phyloP scores from a whole-genome alignment of 2,888 invertebrate genomes.

The Tinea pellionella region DNA sequence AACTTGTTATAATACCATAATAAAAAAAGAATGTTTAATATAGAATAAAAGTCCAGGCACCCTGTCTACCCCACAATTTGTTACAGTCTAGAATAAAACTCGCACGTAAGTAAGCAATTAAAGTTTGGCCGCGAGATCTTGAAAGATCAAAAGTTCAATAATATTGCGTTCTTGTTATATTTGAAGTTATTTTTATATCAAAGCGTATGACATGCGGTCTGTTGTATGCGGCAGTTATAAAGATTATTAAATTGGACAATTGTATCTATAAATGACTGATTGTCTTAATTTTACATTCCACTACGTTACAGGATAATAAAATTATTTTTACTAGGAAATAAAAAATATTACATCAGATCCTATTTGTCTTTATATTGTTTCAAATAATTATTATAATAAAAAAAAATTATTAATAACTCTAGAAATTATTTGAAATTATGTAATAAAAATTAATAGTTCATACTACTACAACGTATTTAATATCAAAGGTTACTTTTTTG shows the following conservation, averaged over 20 bases:
- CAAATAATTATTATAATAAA: no score
- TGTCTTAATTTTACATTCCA: not conserved
- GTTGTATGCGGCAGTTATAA: not conserved
- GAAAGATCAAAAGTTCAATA: constrained; percentile 6
- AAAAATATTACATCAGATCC: no score
- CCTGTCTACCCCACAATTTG: no score
- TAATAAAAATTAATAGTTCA: no score
- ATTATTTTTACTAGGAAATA: not conserved
- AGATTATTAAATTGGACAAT: not conserved
- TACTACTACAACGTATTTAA: not conserved
- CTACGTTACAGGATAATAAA: not conserved
- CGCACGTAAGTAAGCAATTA: not conserved
- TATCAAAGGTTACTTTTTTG: not conserved
- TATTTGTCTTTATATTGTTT: not conserved
- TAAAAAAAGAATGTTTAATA: no score
- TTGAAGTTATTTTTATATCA: constrained; percentile 1
- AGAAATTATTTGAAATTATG: no score
- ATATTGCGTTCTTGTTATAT: not conserved
- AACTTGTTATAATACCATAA: no score
- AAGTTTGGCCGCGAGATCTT: not conserved
- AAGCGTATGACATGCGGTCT: not conserved
- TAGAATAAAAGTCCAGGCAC: no score
- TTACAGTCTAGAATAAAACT: not conserved
- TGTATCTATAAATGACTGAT: constrained; percentile 1
- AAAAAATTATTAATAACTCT: no score